Conservation (phyloP, 2,797 vertebrate genomes). For the Coregonus sp. region DNA sequence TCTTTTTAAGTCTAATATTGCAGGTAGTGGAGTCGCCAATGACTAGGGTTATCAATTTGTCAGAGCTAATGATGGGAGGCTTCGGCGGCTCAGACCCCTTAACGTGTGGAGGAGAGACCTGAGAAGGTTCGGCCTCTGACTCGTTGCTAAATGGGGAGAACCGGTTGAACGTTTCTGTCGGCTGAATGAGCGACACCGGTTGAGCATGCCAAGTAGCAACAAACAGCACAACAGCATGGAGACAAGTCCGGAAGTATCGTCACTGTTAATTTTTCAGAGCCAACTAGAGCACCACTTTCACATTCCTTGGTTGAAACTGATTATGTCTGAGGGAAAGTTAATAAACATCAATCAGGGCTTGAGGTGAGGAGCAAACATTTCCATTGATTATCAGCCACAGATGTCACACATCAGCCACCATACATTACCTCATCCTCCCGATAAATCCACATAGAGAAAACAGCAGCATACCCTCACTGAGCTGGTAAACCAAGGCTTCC, state of each 20-base stretch:
- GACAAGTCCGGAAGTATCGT: background rate
- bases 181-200: too few relatives aligned
- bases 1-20: too few relatives aligned
- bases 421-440: slow-evolving; percentile 37
- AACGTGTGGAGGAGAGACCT: too few relatives aligned
- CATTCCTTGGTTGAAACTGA: background rate
- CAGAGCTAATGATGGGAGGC: too few relatives aligned
- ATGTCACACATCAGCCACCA: slow-evolving; percentile 37
- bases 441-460: slow-evolving; percentile 17
- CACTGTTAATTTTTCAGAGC: slow-evolving; percentile 41
- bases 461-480: slow-evolving; percentile 25
- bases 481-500: slow-evolving; percentile 50
- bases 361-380: slow-evolving; percentile 36
- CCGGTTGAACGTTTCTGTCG: too few relatives aligned
- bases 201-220: too few relatives aligned
- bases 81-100: too few relatives aligned
- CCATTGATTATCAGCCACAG: slow-evolving; percentile 40
- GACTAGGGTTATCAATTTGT: too few relatives aligned
- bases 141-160: too few relatives aligned
- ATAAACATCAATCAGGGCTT: slow-evolving; percentile 53
- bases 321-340: slow-evolving; percentile 48
- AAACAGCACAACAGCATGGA: too few relatives aligned
- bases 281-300: background rate
- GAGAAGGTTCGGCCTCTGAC: too few relatives aligned
- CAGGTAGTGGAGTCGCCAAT: too few relatives aligned